Evolutionary conservation across 2,113 vertebrate species (phyloP).

Genomic region (Epinephelus moara): DNA sequence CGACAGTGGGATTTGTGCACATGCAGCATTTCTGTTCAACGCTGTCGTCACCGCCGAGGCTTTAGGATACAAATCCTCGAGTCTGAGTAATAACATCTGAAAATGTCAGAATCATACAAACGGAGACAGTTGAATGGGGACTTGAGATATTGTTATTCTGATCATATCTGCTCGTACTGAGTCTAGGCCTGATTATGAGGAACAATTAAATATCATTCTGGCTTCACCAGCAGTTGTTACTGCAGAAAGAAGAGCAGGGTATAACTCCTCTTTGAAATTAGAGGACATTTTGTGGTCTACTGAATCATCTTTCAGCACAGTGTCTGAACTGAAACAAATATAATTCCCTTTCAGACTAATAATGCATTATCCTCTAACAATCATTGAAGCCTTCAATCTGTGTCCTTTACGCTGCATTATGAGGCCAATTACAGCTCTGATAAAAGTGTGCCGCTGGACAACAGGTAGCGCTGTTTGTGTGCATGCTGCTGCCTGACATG

Average conservation of each 20-base stretch:
- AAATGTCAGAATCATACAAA: conserved; percentile 78
- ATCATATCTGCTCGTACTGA: conserved; percentile 62
- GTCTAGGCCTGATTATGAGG: conserved; percentile 57
- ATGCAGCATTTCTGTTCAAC: conserved; percentile 73
- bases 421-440: conserved; percentile 56
- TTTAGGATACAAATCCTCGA: conserved; percentile 78
- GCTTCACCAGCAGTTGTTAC: conserved; percentile 50
- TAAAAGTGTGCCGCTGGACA: conserved; percentile 38
- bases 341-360: conserved; percentile 34
- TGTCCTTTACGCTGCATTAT: conserved; percentile 57
- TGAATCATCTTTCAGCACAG: conserved; percentile 45
- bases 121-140: conserved; percentile 55
- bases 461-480: conserved; percentile 52
- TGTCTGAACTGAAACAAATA: conserved; percentile 43
- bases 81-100: conserved; percentile 79
- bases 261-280: conserved; percentile 47
- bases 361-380: conserved; percentile 19
- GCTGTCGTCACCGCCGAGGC: conserved; percentile 46
- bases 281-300: conserved; percentile 29
- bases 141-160: conserved; percentile 75
- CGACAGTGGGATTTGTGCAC: conserved; percentile 69
- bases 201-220: conserved; percentile 69
- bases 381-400: conserved; percentile 12
- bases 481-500: conserved; percentile 46
- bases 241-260: conserved; percentile 27